Evolutionary conservation across 2,888 invertebrate genomes (phyloP), one percentile per base, ranked within the genome.

Genomic region (Brenthis ino): DNA sequence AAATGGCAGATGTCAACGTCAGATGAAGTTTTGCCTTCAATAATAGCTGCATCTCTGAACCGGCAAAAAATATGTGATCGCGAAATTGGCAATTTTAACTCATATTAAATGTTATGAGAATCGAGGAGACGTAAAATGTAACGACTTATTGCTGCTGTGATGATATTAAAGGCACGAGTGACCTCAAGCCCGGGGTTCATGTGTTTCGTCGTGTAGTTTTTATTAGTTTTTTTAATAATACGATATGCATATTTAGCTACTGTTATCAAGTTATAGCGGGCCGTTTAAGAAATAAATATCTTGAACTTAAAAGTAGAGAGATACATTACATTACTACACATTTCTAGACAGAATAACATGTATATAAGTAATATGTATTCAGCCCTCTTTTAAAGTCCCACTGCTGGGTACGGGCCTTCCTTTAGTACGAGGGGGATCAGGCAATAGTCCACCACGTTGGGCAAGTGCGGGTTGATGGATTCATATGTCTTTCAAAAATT

Each of bases 101-200:
- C 63, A 43, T 63, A 63, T 53, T 63, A 63, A 63, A 63, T 63
- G 63, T 63, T 63, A 63, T 37, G 63, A 51, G 63, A 63, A 43
- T 63, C 63, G 53, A 51, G 51, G 51, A 61, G 20, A 51, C 63
- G 63, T 53, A 53, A 63, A 43, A 37, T 63, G 20, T 53, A 63
- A 53, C 63, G 53, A 63, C 63, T 53, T 63, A 63, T 63, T 51
- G 37, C 13, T 20, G 51, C 50, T 51, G 12, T 51, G 61, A 13
- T 50, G 33, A 61, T 51, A 51, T 61, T 51, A 58, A 58, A 58
- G 24, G 58, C 58, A 48, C 58, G 3, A 28, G 12, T n/a, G 48
- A 60, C 37, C 37, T 43, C 37, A 28, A 28, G 24, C 48, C 3
- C 43, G 13, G 20, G 20, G 13, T 20, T 12, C 58, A 14, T 11